These are phyloP conservation scores for Catostylus mosaicus DNA, from an alignment of 30 jellyfish, hydroid and myxozoan species.

Conservation along the genomic window DNA sequence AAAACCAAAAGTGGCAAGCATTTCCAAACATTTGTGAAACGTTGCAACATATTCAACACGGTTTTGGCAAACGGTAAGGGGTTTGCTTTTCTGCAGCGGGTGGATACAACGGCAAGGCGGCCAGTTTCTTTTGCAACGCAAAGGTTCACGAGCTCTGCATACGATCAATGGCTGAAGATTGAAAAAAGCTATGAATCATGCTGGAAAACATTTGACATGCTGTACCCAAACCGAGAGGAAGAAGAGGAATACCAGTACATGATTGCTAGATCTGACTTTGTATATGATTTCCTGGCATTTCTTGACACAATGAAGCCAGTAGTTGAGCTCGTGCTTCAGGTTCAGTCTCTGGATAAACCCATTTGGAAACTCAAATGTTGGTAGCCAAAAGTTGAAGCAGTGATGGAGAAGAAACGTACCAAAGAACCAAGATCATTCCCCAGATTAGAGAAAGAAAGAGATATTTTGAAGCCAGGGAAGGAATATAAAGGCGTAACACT, in stretches of 20 bases:
- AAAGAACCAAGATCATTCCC: constrained; percentile 32
- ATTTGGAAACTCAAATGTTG: constrained; percentile 34
- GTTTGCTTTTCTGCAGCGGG: constrained; percentile 43
- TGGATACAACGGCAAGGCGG: constrained; percentile 36
- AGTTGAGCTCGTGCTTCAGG: constrained; percentile 33
- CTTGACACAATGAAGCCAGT: constrained; percentile 50
- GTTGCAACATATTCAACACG: constrained; percentile 38
- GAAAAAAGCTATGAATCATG: constrained; percentile 20
- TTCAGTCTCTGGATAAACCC: constrained; percentile 35
- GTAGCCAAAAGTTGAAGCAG: constrained; percentile 14
- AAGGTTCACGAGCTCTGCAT: constrained; percentile 37
- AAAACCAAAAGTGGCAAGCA: constrained; percentile 28
- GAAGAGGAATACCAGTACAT: constrained; percentile 48
- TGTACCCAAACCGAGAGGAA: constrained; percentile 26
- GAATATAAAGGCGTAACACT: constrained; percentile 29
- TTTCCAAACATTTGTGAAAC: constrained; percentile 32
- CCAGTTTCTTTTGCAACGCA: constrained; percentile 51
- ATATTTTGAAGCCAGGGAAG: constrained; percentile 22
- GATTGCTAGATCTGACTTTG: constrained; percentile 61
- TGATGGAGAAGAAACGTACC: background rate
- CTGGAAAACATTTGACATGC: constrained; percentile 33
- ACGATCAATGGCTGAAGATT: constrained; percentile 40
- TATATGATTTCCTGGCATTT: constrained; percentile 37
- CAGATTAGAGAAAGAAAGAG: background rate
- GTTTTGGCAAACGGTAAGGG: constrained; percentile 36